Conservation (phyloP, 1,140 invertebrate species). For the Drosophila hydei region DNA sequence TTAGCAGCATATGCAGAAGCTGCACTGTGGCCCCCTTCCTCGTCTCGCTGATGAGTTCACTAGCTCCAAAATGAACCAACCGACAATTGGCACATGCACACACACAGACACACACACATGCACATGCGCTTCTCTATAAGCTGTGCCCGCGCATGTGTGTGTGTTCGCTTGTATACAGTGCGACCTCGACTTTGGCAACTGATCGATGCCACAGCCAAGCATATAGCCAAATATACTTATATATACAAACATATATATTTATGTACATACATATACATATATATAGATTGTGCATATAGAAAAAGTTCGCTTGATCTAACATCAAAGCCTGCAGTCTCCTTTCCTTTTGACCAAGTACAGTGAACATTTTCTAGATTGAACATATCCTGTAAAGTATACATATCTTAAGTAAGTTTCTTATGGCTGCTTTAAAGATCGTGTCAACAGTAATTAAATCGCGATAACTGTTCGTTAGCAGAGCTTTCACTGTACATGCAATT, state of each 20-base stretch:
- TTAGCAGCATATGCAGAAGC: slow-evolving; percentile 45
- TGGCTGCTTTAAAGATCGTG: no score
- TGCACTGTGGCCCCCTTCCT: not conserved
- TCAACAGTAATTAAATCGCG: no score
- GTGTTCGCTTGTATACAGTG: slow-evolving; percentile 28
- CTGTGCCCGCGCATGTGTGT: slow-evolving; percentile 1
- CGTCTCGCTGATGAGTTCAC: not conserved
- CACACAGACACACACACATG: slow-evolving; percentile 15
- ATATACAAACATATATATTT: slow-evolving; percentile 13
- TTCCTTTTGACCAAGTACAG: no score
- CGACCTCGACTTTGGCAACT: slow-evolving; percentile 68
- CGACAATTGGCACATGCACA: slow-evolving; percentile 34
- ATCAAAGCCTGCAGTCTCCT: not conserved
- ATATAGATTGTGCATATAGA: not conserved
- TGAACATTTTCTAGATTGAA: no score
- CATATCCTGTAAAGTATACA: no score
- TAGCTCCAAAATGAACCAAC: slow-evolving; percentile 25
- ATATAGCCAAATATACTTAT: not conserved
- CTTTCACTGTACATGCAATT: slow-evolving; percentile 9
- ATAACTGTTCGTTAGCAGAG: not conserved
- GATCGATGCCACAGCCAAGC: slow-evolving; percentile 51
- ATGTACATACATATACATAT: not conserved
- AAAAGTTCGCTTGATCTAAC: not conserved
- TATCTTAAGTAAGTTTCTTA: no score
- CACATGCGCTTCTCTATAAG: slow-evolving; percentile 5